Evolutionary conservation across 2,888 invertebrate genomes (phyloP).

Genomic region (Eupithecia abbreviata): DNA sequence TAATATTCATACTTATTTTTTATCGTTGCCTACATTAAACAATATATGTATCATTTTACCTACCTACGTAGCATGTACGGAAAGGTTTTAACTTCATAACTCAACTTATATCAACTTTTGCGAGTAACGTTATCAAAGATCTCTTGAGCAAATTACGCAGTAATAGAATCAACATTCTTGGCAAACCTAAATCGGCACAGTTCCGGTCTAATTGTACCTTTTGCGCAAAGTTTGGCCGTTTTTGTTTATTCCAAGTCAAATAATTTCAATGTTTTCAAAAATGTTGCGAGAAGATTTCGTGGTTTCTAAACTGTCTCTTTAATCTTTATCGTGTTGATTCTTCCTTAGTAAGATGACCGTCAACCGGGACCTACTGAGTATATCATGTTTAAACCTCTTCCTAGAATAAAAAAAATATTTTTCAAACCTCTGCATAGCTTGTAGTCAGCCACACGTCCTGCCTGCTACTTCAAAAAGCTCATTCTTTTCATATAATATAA

Average conservation of each 20-base stretch:
- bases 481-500: too few relatives aligned
- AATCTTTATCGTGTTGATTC: background rate
- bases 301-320: background rate
- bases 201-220: constrained; percentile 29
- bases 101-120: background rate
- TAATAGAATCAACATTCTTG: constrained; percentile 32
- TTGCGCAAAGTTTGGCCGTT: constrained; percentile 17
- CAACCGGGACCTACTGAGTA: too few relatives aligned
- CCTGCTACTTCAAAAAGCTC: too few relatives aligned
- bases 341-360: background rate
- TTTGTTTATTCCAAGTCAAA: constrained; percentile 9
- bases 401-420: too few relatives aligned
- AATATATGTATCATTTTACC: background rate
- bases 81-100: background rate
- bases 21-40: too few relatives aligned
- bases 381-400: too few relatives aligned
- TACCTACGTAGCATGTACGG: background rate
- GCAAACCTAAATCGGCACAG: constrained; percentile 29
- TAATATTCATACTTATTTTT: too few relatives aligned
- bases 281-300: background rate
- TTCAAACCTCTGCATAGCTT: too few relatives aligned
- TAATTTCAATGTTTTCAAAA: background rate
- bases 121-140: background rate
- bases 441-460: too few relatives aligned
- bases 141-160: constrained; percentile 33